phyloP scores from a whole-genome alignment of 2,888 invertebrate species.

The Cordilura impudica region DNA sequence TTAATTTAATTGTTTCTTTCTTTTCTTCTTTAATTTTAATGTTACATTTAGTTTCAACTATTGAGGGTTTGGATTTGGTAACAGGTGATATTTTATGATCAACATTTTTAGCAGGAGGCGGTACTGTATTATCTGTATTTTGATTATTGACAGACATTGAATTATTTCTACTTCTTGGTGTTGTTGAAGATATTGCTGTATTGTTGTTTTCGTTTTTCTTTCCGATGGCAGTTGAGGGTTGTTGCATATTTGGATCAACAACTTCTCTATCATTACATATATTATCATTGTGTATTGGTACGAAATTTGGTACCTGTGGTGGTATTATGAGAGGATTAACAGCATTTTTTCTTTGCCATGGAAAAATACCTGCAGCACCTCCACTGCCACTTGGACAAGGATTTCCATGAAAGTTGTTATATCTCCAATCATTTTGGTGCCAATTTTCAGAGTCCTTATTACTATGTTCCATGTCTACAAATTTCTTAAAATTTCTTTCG shows the following conservation, averaged over 20 bases:
- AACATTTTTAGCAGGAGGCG: neutral
- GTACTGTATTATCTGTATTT: neutral
- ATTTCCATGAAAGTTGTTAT: neutral
- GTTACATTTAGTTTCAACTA: neutral
- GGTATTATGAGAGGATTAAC: slow-evolving; percentile 11
- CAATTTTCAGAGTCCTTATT: neutral
- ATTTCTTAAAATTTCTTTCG: slow-evolving; percentile 63
- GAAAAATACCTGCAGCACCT: neutral
- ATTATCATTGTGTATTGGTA: neutral
- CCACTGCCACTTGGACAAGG: neutral
- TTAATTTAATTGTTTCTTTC: slow-evolving; percentile 40
- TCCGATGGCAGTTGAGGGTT: neutral
- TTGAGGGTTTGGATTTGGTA: neutral
- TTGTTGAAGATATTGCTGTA: neutral
- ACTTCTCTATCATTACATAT: neutral
- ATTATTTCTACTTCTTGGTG: neutral
- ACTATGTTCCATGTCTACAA: slow-evolving; percentile 55
- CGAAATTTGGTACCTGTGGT: neutral
- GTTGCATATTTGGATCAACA: neutral
- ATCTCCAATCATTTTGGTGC: slow-evolving; percentile 3
- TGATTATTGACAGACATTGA: neutral
- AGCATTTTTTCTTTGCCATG: slow-evolving; percentile 20
- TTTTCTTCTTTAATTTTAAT: slow-evolving; percentile 33
- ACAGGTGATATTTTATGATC: neutral
- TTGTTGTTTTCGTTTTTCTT: too few relatives aligned